Evolutionary conservation across 2,888 invertebrate species (phyloP).

Genomic region (Erebia epiphron): DNA sequence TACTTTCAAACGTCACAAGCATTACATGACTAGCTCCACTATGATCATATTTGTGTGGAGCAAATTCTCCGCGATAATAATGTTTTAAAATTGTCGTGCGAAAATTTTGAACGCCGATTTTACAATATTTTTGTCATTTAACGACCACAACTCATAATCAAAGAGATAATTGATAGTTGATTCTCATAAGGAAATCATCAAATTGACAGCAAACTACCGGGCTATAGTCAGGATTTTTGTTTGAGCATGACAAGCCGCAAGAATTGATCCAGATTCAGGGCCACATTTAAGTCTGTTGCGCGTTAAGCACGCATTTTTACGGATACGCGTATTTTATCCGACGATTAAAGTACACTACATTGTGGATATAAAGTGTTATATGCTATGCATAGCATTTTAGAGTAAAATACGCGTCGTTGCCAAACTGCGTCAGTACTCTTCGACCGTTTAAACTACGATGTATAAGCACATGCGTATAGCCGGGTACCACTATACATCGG

Average conservation of each 20-base stretch:
- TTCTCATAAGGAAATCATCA: not conserved
- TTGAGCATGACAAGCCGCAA: not conserved
- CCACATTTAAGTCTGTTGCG: not conserved
- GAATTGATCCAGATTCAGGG: not conserved
- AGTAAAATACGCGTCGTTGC: not conserved
- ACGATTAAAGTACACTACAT: not conserved
- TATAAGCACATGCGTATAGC: constrained; percentile 72
- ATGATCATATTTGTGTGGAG: not conserved
- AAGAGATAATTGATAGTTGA: too few relatives aligned
- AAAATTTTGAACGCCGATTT: not conserved
- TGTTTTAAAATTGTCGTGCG: too few relatives aligned
- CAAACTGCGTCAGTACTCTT: not conserved
- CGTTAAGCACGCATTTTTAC: not conserved
- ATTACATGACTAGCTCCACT: not conserved
- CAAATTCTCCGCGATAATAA: not conserved
- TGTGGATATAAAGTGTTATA: not conserved
- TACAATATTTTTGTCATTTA: not conserved
- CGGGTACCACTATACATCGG: constrained; percentile 65
- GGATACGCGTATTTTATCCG: not conserved
- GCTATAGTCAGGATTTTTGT: not conserved
- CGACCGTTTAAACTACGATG: constrained; percentile 52
- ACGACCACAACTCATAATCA: too few relatives aligned
- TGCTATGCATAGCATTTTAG: not conserved
- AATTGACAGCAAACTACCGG: not conserved
- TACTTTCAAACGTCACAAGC: not conserved